These are phyloP conservation scores for Diadegma fenestrale DNA, from an alignment of 2,888 invertebrate genomes.

Conservation along the genomic window DNA sequence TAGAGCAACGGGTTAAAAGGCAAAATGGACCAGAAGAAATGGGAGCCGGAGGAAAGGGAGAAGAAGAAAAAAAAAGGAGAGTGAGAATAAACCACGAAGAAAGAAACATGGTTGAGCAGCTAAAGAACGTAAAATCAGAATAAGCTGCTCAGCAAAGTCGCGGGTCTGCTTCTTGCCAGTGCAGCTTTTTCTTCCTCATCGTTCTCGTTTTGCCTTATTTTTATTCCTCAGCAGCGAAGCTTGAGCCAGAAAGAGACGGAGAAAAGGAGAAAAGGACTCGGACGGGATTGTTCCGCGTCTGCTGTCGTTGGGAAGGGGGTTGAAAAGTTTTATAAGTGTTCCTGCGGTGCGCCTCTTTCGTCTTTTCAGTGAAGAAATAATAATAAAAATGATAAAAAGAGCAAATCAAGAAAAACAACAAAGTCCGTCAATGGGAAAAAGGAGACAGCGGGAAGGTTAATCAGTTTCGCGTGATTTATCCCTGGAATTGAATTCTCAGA, in stretches of 20 bases:
- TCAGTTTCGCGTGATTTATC: slow-evolving; percentile 75
- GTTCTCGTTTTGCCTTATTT: background rate
- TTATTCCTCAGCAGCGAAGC: background rate
- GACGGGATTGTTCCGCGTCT: slow-evolving; percentile 58
- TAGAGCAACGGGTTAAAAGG: background rate
- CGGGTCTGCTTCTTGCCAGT: slow-evolving; percentile 37
- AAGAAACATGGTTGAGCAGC: slow-evolving; percentile 54
- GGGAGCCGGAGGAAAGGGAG: background rate
- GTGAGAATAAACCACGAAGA: slow-evolving; percentile 19
- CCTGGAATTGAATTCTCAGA: slow-evolving; percentile 48
- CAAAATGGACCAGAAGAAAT: background rate
- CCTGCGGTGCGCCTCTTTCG: slow-evolving; percentile 39
- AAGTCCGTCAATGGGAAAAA: background rate
- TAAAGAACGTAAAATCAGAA: slow-evolving; percentile 62
- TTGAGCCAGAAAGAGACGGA: background rate
- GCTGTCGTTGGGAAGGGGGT: slow-evolving; percentile 8
- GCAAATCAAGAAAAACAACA: background rate
- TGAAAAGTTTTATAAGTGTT: slow-evolving; percentile 65
- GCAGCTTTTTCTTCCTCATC: slow-evolving; percentile 45
- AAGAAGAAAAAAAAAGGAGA: slow-evolving; percentile 27
- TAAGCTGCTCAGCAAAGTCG: slow-evolving; percentile 53
- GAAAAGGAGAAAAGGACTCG: slow-evolving; percentile 44
- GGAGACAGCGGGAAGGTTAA: slow-evolving; percentile 71
- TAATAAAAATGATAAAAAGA: background rate
- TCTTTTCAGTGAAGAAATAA: slow-evolving; percentile 27